Percentiles rank a stretch among this genome's conserved stretches.
phyloP scores from a whole-genome alignment of 2,888 invertebrate species.

The Stenurella melanura region DNA sequence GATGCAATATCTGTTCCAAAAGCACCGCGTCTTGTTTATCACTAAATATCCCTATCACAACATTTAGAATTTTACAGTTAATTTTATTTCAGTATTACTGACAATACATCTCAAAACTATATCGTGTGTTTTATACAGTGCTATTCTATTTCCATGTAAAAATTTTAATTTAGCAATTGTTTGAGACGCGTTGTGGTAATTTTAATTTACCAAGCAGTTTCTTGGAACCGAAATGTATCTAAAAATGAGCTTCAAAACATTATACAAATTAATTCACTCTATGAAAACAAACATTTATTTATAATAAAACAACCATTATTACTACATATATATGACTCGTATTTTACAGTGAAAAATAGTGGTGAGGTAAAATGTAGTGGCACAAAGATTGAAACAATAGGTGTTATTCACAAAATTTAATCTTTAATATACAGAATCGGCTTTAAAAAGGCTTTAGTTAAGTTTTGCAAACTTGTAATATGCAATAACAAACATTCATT shows the following conservation, averaged over 20 bases:
- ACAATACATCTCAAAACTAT: conserved; percentile 20
- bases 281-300: not conserved
- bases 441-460: not conserved
- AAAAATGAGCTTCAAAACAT: not conserved
- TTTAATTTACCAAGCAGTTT: conserved; percentile 46
- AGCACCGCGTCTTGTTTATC: conserved; percentile 58
- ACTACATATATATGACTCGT: not conserved
- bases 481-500: not conserved
- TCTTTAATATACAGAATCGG: not conserved
- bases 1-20: conserved; percentile 57
- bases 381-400: conserved; percentile 1
- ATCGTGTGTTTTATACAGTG: not conserved
- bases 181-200: conserved; percentile 4
- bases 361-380: not conserved
- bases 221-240: conserved; percentile 49
- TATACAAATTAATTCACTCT: not conserved
- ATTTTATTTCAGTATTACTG: conserved; percentile 6
- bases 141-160: not conserved
- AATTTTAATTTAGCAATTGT: not conserved
- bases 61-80: conserved; percentile 64
- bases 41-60: conserved; percentile 65
- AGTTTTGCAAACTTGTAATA: not conserved
- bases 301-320: not conserved
- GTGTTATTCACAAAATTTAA: not conserved
- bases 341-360: not conserved